phyloP scores from a whole-genome alignment of 2,888 invertebrate species.

The Altica lythri region DNA sequence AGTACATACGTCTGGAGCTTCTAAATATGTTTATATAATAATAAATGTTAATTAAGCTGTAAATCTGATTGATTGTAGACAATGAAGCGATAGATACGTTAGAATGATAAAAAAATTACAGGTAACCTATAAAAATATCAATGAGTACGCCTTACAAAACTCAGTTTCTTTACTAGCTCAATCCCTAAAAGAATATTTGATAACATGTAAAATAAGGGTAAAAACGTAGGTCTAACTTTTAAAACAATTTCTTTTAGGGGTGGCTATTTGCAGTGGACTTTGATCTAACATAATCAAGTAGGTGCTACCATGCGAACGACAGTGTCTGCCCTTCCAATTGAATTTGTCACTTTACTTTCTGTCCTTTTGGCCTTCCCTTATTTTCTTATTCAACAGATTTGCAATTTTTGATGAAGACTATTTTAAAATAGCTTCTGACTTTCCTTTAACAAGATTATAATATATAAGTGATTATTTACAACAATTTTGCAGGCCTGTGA shows the following conservation, averaged over 20 bases:
- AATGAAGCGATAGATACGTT: too few species aligned
- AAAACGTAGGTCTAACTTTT: conserved; percentile 5
- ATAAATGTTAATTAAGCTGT: too few species aligned
- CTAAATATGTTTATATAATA: too few species aligned
- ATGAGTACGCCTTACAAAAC: too few species aligned
- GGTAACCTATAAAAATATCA: too few species aligned
- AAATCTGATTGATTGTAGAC: too few species aligned
- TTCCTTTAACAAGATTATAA: too few species aligned
- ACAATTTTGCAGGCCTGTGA: too few species aligned
- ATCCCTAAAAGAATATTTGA: neutral
- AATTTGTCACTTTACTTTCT: conserved; percentile 42
- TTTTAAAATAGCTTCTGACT: conserved; percentile 11
- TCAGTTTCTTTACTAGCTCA: too few species aligned
- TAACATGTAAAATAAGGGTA: conserved; percentile 3
- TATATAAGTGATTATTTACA: too few species aligned
- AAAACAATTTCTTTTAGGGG: conserved; percentile 6
- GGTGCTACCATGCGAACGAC: conserved; percentile 38
- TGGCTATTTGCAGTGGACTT: conserved; percentile 39
- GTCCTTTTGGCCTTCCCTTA: conserved; percentile 21
- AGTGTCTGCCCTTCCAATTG: conserved; percentile 43
- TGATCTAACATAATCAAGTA: conserved; percentile 45
- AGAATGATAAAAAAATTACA: too few species aligned
- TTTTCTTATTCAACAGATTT: conserved; percentile 33
- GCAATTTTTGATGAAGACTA: conserved; percentile 18
- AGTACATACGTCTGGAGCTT: too few species aligned